Base-by-base conservation (phyloP, 2,797 vertebrate species). In the Alauda arvensis region DNA sequence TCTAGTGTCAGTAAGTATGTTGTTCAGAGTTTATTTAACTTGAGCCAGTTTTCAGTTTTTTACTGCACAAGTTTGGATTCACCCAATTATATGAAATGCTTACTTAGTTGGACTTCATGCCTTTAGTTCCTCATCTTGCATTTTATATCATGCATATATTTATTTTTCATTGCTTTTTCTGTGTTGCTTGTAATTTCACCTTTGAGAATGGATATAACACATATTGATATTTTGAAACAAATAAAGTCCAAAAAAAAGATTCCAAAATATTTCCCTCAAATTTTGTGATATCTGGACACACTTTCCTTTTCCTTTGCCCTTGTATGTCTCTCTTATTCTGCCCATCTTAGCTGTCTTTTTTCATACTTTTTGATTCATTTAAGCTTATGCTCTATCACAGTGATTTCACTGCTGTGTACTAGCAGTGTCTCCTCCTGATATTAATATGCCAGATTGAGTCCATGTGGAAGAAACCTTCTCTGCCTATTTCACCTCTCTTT, bases 11-110 rank as follows among this genome's bases (percentile, higher is more conserved):
- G 19, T 68, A 89, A 92, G 91, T 51, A 68, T 0, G 20, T 51
- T 83, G 23, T 75, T 83, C 65, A 62, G 45, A 83, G 85, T 91
- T 89, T 91, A 91, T 90, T 49, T 89, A 78, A 52, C 39, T 78
- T 56, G 28, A 88, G 3, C 2, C 39, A 60, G 8, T 74, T 76
- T 56, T 67, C 24, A 66, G 25, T 2, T 11, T 87, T 75, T 81
- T 83, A 51, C 8, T 74, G 18, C 20, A 19, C 18, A 19, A 25
- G 7, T 46, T 89, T 46, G 9, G 37, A n/a, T 84, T 77, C 46
- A 49, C 28, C 3, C 20, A 34, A 5, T 56, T 48, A 67, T 53
- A 49, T 21, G 1, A 56, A 86, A 76, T 52, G 6, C 3, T 78
- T 76, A 28, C 8, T 37, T 37, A 9, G 3, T 65, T 39, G n/a